Evolutionary conservation across 1,140 invertebrate species (phyloP), one percentile per base, ranked within the genome.

Genomic region (Bombus picipes): DNA sequence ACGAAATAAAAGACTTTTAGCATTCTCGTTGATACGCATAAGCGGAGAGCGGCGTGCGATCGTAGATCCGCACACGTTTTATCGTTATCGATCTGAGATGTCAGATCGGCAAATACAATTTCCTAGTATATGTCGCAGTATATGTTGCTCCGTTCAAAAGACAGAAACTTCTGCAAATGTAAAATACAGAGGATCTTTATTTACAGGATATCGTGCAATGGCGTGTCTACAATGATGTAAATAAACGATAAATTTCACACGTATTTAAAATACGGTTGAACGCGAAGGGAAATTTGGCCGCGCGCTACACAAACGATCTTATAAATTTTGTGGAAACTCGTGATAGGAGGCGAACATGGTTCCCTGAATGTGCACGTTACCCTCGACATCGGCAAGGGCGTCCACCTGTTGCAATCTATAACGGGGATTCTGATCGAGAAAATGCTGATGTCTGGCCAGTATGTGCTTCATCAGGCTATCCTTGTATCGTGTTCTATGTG

Each of bases 401-500:
- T 91, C 86, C 15, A 85, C n/a, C 79, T 90, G 89, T 43, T 91
- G 89, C 15, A 74, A 47, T 8, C 83, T 65, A 47, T 92, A 92
- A 9, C 92, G 91, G 0, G 76, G 76, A 15, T 86, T 85, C 22
- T 93, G 93, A 0, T 92, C 89, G 15, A 92, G 83, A 6, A 91
- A 83, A 1, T 92, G 92, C 13, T 90, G 89, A 77, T 94, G 94
- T 12, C 94, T 91, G 1, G 94, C 93, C 57, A 93, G 82, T 57
- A 94, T 92, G 39, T 95, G 94, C 71, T 94, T 95, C 78, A 92
- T 90, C 39, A 95, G 70, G 86, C 96, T 96, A 59, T 94, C 95
- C 83, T 96, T 96, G 75, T 96, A 96, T 34, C 96, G 95, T 5
- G 96, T 95, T 86, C 95, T 95, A 87, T 96, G 96, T 4, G 95